Evolutionary conservation across 2,888 invertebrate genomes (phyloP).

Genomic region (Papilio demoleus): DNA sequence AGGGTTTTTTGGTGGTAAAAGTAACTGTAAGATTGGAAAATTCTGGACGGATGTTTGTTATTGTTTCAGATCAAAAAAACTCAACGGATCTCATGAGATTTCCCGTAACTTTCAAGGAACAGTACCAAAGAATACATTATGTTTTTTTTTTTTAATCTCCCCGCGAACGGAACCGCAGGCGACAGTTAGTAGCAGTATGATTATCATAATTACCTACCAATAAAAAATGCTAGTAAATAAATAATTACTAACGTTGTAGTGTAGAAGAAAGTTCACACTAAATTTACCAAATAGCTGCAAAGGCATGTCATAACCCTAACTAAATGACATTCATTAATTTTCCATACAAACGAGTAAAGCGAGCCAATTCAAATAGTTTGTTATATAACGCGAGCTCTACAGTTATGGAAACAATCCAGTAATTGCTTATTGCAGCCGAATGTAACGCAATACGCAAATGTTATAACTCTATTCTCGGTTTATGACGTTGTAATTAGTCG

Average conservation of each 20-base stretch:
- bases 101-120: too few relatives aligned
- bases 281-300: conserved; percentile 41
- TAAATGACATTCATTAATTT: conserved; percentile 58
- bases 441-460: conserved; percentile 55
- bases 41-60: too few relatives aligned
- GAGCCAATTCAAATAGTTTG: conserved; percentile 42
- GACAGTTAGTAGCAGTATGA: too few relatives aligned
- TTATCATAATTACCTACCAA: neutral
- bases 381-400: conserved; percentile 53
- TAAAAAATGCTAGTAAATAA: neutral
- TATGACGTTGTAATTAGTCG: conserved; percentile 58
- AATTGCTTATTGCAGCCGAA: conserved; percentile 58
- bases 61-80: too few relatives aligned
- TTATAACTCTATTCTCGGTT: conserved; percentile 64
- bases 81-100: too few relatives aligned
- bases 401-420: conserved; percentile 70
- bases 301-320: conserved; percentile 52
- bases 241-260: neutral
- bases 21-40: too few relatives aligned
- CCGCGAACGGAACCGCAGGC: too few relatives aligned
- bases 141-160: too few relatives aligned
- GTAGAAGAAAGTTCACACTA: conserved; percentile 33
- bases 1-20: too few relatives aligned
- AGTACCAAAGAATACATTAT: too few relatives aligned
- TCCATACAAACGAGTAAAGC: conserved; percentile 44